Evolutionary conservation across 2,797 vertebrate species (phyloP).

Genomic region (Sebastes reedi): DNA sequence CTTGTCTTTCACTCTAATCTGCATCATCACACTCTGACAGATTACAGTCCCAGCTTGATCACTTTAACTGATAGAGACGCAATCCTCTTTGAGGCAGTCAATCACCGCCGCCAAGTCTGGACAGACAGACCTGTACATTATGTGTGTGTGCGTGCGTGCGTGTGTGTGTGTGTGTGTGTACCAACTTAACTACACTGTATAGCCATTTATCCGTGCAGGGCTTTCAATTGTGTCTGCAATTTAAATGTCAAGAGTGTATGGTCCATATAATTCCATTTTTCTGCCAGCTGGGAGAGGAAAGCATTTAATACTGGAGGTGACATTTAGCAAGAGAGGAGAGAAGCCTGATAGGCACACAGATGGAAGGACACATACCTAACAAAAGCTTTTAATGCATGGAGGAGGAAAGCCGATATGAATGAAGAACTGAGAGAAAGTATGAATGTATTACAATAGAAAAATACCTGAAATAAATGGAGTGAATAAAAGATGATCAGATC

Average conservation of each 20-base stretch:
- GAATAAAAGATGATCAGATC: constrained; percentile 9
- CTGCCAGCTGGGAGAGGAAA: constrained; percentile 46
- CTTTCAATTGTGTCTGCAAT: constrained; percentile 58
- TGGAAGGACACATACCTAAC: constrained; percentile 49
- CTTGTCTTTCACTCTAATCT: constrained; percentile 64
- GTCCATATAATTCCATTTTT: constrained; percentile 67
- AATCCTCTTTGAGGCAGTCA: constrained; percentile 58
- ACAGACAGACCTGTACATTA: constrained; percentile 19
- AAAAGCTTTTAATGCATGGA: constrained; percentile 35
- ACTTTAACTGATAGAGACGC: constrained; percentile 38
- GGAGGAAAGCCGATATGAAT: constrained; percentile 21
- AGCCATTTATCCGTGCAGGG: constrained; percentile 43
- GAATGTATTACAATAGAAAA: neutral
- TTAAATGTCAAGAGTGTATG: constrained; percentile 70
- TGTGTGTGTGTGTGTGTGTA: neutral
- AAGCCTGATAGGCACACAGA: constrained; percentile 43
- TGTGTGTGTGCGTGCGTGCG: constrained; percentile 6
- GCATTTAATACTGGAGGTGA: constrained; percentile 63
- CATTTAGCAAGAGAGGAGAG: constrained; percentile 61
- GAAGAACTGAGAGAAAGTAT: constrained; percentile 6
- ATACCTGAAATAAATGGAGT: neutral
- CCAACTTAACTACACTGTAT: constrained; percentile 23
- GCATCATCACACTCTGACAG: constrained; percentile 53
- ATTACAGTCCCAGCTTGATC: constrained; percentile 56
- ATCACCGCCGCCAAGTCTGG: constrained; percentile 32